A percentile compares a stretch with the other conserved stretches of the same genome.
These are phyloP conservation scores for Pituophis catenifer DNA, from an alignment of 2,113 vertebrate genomes.

Conservation along the genomic window DNA sequence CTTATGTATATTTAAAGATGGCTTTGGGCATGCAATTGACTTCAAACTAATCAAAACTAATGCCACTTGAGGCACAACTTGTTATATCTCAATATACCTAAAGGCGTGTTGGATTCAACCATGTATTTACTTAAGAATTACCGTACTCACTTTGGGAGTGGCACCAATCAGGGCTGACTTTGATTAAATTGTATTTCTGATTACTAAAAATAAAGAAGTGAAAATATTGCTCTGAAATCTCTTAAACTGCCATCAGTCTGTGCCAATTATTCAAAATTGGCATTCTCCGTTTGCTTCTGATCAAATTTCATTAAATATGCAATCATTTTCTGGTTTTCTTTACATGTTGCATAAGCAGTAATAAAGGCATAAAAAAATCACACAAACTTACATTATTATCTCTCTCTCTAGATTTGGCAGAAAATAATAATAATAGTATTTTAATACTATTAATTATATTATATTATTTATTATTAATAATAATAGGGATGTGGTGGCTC, in stretches of 20 bases:
- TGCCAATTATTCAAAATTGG: background rate
- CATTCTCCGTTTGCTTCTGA: background rate
- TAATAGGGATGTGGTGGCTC: too few relatives aligned
- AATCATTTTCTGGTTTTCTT: slow-evolving; percentile 37
- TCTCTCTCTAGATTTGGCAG: background rate
- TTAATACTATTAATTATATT: too few relatives aligned
- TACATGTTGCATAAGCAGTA: slow-evolving; percentile 9
- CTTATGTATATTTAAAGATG: background rate
- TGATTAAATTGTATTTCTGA: background rate
- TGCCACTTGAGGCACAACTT: background rate
- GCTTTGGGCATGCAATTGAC: background rate
- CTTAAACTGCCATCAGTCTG: background rate
- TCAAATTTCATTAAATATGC: background rate
- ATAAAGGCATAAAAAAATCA: background rate
- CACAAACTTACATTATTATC: background rate
- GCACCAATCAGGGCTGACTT: background rate
- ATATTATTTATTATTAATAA: too few relatives aligned
- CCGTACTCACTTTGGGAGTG: background rate
- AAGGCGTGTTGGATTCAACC: background rate
- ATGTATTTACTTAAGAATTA: background rate
- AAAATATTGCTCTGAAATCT: background rate
- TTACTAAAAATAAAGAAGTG: background rate
- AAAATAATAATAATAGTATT: background rate
- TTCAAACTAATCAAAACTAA: background rate
- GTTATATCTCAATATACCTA: background rate